These are phyloP conservation scores for Pasiphila rectangulata DNA, from an alignment of 2,888 invertebrate species.

Conservation along the genomic window DNA sequence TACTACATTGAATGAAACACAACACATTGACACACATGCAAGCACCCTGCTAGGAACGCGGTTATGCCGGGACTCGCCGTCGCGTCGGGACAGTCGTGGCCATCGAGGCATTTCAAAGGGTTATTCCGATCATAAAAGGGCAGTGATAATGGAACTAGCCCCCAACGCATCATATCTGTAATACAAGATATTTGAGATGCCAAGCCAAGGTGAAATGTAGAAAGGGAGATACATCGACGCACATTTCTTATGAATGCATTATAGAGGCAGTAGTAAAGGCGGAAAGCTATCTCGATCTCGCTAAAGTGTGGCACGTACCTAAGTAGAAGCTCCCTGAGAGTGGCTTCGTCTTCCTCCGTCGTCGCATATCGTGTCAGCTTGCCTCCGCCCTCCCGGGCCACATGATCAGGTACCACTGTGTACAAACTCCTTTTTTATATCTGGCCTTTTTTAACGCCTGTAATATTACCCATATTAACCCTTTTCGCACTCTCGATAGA, in stretches of 20 bases:
- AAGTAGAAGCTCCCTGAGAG: constrained; percentile 96
- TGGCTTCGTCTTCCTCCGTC: constrained; percentile 95
- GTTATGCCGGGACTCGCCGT: too few relatives aligned
- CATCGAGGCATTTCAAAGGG: constrained; percentile 65
- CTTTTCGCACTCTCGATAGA: too few relatives aligned
- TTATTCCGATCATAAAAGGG: constrained; percentile 57
- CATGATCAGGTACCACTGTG: constrained; percentile 79
- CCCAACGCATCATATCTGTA: constrained; percentile 68
- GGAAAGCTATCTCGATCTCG: constrained; percentile 61
- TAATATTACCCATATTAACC: too few relatives aligned
- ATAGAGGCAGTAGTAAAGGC: constrained; percentile 71
- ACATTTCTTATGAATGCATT: constrained; percentile 47
- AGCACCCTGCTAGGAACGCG: constrained; percentile 40
- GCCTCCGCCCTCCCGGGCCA: constrained; percentile 80
- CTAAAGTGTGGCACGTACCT: constrained; percentile 84
- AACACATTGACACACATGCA: constrained; percentile 66
- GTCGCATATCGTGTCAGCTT: constrained; percentile 89
- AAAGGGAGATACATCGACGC: constrained; percentile 40
- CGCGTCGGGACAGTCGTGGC: constrained; percentile 49
- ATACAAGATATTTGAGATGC: constrained; percentile 75
- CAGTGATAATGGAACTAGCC: constrained; percentile 51
- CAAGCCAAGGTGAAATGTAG: constrained; percentile 62
- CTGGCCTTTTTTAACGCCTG: constrained; percentile 26
- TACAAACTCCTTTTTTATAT: constrained; percentile 72
- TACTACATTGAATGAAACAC: constrained; percentile 49